Conservation (phyloP, 2,888 invertebrate species). For the Rhagium mordax region DNA sequence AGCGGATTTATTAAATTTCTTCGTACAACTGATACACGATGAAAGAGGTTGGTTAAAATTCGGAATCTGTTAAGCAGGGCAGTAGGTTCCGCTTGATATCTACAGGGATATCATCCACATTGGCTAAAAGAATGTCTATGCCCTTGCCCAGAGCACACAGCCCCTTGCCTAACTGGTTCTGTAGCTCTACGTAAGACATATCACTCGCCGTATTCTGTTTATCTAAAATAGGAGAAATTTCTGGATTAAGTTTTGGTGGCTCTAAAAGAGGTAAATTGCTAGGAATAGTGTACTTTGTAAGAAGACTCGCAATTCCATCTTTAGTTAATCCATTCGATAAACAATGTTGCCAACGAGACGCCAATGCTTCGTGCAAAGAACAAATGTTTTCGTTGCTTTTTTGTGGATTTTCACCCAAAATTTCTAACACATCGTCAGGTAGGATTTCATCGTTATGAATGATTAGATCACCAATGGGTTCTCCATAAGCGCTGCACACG, state of each 20-base stretch:
- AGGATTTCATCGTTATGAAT: constrained; percentile 29
- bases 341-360: constrained; percentile 12
- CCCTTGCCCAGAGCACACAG: neutral
- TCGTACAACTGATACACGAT: constrained; percentile 32
- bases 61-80: constrained; percentile 2
- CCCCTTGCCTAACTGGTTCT: constrained; percentile 13
- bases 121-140: neutral
- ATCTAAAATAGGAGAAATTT: neutral
- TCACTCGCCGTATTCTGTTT: constrained; percentile 8
- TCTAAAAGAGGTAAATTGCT: constrained; percentile 3
- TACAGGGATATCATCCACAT: constrained; percentile 2
- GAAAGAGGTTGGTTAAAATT: constrained; percentile 39
- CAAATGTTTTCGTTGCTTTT: neutral
- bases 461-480: constrained; percentile 15
- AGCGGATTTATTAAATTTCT: constrained; percentile 30
- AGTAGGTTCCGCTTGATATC: neutral
- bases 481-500: neutral
- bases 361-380: constrained; percentile 31
- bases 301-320: constrained; percentile 17
- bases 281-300: constrained; percentile 28
- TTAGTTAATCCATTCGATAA: constrained; percentile 30
- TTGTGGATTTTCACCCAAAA: constrained; percentile 34
- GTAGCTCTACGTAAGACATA: constrained; percentile 1
- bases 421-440: constrained; percentile 26
- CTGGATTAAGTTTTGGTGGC: constrained; percentile 20